Evolutionary conservation across 1,140 invertebrate genomes (phyloP).

Genomic region (Drosophila tani): DNA sequence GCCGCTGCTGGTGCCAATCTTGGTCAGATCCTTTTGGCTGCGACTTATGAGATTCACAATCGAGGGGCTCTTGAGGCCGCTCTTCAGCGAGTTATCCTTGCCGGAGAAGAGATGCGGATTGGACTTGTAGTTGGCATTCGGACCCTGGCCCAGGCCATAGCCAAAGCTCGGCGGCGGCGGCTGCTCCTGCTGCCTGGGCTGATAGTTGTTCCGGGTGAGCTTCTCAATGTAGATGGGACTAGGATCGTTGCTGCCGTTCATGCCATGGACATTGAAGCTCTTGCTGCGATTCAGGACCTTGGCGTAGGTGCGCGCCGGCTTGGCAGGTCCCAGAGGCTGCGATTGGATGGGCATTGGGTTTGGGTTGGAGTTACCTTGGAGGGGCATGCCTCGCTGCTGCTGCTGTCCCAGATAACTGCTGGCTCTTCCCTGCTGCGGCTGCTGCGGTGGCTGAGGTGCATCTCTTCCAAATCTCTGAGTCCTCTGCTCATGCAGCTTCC

Average conservation of each 20-base stretch:
- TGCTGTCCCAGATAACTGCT: conserved; percentile 85
- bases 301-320: conserved; percentile 90
- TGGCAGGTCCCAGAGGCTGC: conserved; percentile 86
- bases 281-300: conserved; percentile 92
- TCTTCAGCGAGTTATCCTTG: conserved; percentile 85
- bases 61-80: conserved; percentile 92
- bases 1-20: conserved; percentile 45
- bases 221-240: conserved; percentile 85
- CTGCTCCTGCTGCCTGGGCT: conserved; percentile 3
- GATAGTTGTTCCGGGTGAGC: conserved; percentile 77
- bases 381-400: neutral
- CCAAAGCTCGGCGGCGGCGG: conserved; percentile 9
- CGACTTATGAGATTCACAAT: conserved; percentile 93
- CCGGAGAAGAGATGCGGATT: conserved; percentile 90
- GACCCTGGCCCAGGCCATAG: conserved; percentile 38
- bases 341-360: neutral
- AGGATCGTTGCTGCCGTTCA: conserved; percentile 85
- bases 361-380: too few species aligned
- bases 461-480: conserved; percentile 20
- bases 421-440: conserved; percentile 29
- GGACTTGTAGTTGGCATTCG: conserved; percentile 87
- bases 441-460: conserved; percentile 7
- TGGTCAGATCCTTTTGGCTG: conserved; percentile 91
- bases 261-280: conserved; percentile 92
- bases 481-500: conserved; percentile 88